Evolutionary conservation across 2,113 vertebrate species (phyloP), one percentile per base, ranked within the genome.

Genomic region (Struthio camelus): DNA sequence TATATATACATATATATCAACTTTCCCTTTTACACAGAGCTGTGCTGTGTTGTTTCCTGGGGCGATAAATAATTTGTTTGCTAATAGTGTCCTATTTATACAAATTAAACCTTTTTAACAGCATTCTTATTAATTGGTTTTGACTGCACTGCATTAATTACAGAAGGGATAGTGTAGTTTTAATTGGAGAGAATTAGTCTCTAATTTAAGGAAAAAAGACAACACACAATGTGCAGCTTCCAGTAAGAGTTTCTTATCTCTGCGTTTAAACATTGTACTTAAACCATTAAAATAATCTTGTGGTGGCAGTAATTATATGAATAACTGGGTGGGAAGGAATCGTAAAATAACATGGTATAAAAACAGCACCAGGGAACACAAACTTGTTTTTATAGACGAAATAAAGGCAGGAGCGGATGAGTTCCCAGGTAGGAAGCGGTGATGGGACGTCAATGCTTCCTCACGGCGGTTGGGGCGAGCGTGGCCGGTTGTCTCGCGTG

Each of bases 21-120:
- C 87, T 82, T 91, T 27, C 20, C 12, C 71, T 66, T 12, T 94
- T 77, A 79, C 0, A 5, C 1, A 3, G 32, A 81, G 19, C 80
- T 73, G 77, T 69, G 36, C 59, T 94, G 89, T 54, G 59, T 54
- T 91, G 44, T 97, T 70, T 96, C 51, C 78, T 40, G 85, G 51
- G 78, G 83, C 84, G 94, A 20, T 24, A 22, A 76, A 27, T 94
- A 79, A 91, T 94, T 97, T 94, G 46, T 85, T 96, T 46, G 24
- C 75, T 90, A 66, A 89, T 8, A 86, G 54, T 94, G 40, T 76
- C 80, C 78, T 78, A n/a, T 82, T 96, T 85, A 93, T 80, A 86
- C 75, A 92, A 96, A 95, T 94, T 87, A 95, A 91, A 76, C 61
- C 80, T 94, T 79, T 87, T 94, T 75, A 92, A 84, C 54, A 94